Conservation (phyloP, 2,113 vertebrate species). For the Meles meles region DNA sequence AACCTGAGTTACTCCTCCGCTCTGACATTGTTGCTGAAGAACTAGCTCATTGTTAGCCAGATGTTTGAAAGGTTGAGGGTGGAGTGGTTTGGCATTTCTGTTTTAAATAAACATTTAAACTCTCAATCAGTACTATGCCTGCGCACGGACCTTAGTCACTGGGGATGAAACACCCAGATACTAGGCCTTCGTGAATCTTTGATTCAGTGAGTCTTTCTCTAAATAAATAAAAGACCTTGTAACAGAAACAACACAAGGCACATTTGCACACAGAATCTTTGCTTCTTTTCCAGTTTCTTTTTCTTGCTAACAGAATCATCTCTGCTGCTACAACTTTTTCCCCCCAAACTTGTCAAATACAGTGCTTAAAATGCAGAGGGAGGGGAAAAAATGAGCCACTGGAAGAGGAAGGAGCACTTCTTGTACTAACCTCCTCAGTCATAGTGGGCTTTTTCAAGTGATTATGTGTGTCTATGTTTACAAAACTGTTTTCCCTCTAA, state of each 20-base stretch:
- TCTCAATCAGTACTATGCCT: slow-evolving; percentile 48
- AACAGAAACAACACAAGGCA: slow-evolving; percentile 24
- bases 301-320: slow-evolving; percentile 36
- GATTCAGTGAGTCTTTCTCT: slow-evolving; percentile 35
- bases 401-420: background rate
- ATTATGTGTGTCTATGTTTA: background rate
- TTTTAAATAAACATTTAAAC: slow-evolving; percentile 86
- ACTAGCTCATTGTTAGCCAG: slow-evolving; percentile 79
- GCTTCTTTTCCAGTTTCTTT: slow-evolving; percentile 22
- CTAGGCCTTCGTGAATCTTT: slow-evolving; percentile 1
- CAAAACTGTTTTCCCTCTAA: background rate
- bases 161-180: background rate
- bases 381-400: background rate
- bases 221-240: slow-evolving; percentile 45
- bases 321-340: background rate
- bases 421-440: background rate
- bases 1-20: slow-evolving; percentile 74
- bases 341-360: background rate
- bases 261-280: slow-evolving; percentile 31
- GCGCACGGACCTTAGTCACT: background rate
- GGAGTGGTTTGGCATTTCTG: slow-evolving; percentile 86
- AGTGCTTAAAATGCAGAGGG: background rate
- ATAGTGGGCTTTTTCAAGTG: background rate
- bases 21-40: slow-evolving; percentile 79
- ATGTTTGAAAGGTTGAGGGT: slow-evolving; percentile 80